Conservation (phyloP, 2,888 invertebrate species). For the Caenorhabditis zanzibari region DNA sequence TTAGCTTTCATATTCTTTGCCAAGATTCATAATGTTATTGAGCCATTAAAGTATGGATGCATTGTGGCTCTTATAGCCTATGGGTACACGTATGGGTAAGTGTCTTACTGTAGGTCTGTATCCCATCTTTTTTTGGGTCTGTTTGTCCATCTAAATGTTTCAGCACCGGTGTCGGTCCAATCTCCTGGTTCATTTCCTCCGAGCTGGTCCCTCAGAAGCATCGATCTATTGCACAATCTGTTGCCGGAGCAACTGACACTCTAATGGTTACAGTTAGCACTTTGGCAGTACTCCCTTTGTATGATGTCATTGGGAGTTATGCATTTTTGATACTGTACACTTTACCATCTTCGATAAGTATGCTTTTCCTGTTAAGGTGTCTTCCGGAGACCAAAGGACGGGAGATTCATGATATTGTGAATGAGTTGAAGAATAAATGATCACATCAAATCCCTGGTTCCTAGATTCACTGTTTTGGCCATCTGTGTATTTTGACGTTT, state of each 20-base stretch:
- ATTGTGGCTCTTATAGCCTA: slow-evolving; percentile 69
- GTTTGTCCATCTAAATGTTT: slow-evolving; percentile 6
- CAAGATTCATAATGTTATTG: slow-evolving; percentile 62
- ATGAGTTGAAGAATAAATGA: slow-evolving; percentile 64
- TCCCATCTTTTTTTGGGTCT: too few species aligned
- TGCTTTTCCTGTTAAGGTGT: slow-evolving; percentile 67
- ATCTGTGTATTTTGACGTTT: slow-evolving; percentile 8
- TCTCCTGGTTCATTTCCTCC: slow-evolving; percentile 77
- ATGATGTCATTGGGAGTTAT: slow-evolving; percentile 67
- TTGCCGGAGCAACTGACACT: slow-evolving; percentile 76
- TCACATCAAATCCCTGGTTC: too few species aligned
- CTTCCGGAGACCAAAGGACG: slow-evolving; percentile 77
- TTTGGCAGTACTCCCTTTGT: slow-evolving; percentile 75
- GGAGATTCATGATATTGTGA: slow-evolving; percentile 78
- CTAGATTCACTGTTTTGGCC: background rate
- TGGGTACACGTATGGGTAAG: slow-evolving; percentile 76
- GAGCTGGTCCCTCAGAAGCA: slow-evolving; percentile 78
- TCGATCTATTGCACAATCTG: slow-evolving; percentile 75
- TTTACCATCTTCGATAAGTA: slow-evolving; percentile 69
- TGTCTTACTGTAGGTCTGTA: background rate
- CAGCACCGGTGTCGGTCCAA: slow-evolving; percentile 76
- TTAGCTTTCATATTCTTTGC: slow-evolving; percentile 72
- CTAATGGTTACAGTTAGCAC: slow-evolving; percentile 74
- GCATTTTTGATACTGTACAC: slow-evolving; percentile 76
- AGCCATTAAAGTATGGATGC: slow-evolving; percentile 73